These are phyloP conservation scores for Leptinotarsa texana DNA, from an alignment of 1,140 invertebrate species.

Conservation along the genomic window DNA sequence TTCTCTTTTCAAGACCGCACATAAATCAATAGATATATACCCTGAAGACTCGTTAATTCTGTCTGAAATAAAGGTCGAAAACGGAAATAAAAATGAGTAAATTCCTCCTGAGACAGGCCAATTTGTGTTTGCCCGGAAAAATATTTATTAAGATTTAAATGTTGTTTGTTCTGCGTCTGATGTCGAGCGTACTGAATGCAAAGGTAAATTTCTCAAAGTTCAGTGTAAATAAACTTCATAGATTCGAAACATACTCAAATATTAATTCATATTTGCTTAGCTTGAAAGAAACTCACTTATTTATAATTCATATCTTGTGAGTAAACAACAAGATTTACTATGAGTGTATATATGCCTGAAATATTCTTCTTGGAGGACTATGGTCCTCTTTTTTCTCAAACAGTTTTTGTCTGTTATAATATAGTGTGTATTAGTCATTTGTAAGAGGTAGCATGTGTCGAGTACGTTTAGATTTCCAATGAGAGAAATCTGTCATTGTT, in stretches of 20 bases:
- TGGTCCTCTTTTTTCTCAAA: too few species aligned
- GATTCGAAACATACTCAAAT: slow-evolving; percentile 10
- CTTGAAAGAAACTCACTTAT: slow-evolving; percentile 1
- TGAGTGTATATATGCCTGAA: too few species aligned
- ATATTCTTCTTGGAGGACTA: too few species aligned
- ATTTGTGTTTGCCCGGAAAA: slow-evolving; percentile 22
- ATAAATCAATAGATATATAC: slow-evolving; percentile 22
- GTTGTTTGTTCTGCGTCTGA: slow-evolving; percentile 31
- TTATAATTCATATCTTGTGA: slow-evolving; percentile 15
- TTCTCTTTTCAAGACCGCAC: slow-evolving; percentile 1
- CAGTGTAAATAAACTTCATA: slow-evolving; percentile 15
- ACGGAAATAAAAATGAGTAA: slow-evolving; percentile 24
- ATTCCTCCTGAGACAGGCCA: slow-evolving; percentile 19
- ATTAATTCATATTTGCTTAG: slow-evolving; percentile 15
- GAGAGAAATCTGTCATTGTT: too few species aligned
- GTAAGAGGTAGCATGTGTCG: too few species aligned
- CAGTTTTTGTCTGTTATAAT: too few species aligned
- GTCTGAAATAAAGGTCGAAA: slow-evolving; percentile 22
- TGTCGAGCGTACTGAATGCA: slow-evolving; percentile 4
- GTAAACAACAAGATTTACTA: slow-evolving; percentile 5
- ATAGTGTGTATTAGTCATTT: too few species aligned
- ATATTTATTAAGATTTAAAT: slow-evolving; percentile 39
- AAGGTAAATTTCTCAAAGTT: slow-evolving; percentile 14
- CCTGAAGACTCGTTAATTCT: slow-evolving; percentile 20
- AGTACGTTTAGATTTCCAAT: too few species aligned